Percentiles rank a stretch among this genome's conserved stretches.
phyloP scores from a whole-genome alignment of 2,113 vertebrate genomes.

The Alethe diademata region DNA sequence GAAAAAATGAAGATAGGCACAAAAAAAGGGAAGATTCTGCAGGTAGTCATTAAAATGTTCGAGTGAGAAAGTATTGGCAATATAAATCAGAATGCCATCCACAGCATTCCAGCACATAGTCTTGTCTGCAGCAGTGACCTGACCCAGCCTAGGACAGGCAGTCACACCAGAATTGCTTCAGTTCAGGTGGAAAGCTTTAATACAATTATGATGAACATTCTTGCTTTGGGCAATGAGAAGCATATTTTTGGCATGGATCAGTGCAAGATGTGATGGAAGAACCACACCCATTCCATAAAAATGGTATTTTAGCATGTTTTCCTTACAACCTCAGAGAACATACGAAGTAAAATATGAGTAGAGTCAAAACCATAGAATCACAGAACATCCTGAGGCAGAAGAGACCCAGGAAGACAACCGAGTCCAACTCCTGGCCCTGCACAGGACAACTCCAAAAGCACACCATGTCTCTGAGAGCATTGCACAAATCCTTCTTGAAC shows the following conservation, averaged over 20 bases:
- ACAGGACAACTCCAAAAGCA: not conserved
- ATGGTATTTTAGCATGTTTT: not conserved
- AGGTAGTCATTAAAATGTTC: not conserved
- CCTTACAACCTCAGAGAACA: not conserved
- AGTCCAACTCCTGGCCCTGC: not conserved
- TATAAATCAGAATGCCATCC: not conserved
- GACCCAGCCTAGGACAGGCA: not conserved
- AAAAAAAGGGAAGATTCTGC: not conserved
- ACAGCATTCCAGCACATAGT: not conserved
- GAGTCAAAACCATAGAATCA: not conserved
- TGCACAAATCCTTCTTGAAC: not conserved
- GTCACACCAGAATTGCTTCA: not conserved
- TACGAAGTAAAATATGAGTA: not conserved
- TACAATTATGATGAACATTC: not conserved
- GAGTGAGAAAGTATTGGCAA: not conserved
- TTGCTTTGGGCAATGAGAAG: not conserved
- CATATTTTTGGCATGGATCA: rapidly evolving
- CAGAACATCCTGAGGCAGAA: not conserved
- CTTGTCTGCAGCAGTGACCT: not conserved
- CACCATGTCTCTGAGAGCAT: not conserved
- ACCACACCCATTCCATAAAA: not conserved
- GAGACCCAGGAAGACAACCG: not conserved
- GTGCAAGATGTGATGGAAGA: not conserved
- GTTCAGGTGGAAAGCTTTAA: not conserved
- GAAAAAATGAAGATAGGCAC: not conserved